Conservation (phyloP, 2,113 vertebrate genomes). For the Cichladusa arquata region DNA sequence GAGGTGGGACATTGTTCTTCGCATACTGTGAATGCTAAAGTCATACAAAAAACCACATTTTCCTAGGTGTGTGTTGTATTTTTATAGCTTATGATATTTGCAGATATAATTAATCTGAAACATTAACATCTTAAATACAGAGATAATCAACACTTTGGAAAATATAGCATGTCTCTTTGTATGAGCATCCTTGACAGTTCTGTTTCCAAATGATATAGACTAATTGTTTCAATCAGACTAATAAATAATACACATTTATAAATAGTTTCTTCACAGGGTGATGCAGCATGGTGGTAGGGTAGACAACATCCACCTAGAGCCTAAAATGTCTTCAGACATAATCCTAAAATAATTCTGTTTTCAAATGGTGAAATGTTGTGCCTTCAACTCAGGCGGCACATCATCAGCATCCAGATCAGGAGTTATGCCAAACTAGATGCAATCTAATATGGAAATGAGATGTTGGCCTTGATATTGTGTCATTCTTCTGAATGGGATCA, state of each 20-base stretch:
- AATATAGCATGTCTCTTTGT: neutral
- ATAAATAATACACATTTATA: slow-evolving; percentile 42
- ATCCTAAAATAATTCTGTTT: slow-evolving; percentile 62
- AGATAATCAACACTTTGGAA: neutral
- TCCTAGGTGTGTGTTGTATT: neutral
- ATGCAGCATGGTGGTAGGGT: neutral
- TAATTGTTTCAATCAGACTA: slow-evolving; percentile 29
- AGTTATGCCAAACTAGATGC: slow-evolving; percentile 86
- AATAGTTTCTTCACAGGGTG: slow-evolving; percentile 10
- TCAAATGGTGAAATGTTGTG: slow-evolving; percentile 62
- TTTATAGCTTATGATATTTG: neutral
- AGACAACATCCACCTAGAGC: neutral
- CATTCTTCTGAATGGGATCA: slow-evolving; percentile 85
- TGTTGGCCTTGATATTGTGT: slow-evolving; percentile 85
- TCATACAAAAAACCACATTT: neutral
- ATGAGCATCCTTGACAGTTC: neutral
- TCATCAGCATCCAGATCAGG: slow-evolving; percentile 77
- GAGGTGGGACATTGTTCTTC: neutral
- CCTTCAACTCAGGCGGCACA: slow-evolving; percentile 61
- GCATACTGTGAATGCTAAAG: neutral
- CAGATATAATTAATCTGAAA: neutral
- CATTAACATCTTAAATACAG: neutral
- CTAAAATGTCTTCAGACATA: slow-evolving; percentile 46
- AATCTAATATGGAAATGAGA: slow-evolving; percentile 96
- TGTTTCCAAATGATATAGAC: neutral